Conservation (phyloP, 1,140 invertebrate genomes). For the Drosophila mojavensis region DNA sequence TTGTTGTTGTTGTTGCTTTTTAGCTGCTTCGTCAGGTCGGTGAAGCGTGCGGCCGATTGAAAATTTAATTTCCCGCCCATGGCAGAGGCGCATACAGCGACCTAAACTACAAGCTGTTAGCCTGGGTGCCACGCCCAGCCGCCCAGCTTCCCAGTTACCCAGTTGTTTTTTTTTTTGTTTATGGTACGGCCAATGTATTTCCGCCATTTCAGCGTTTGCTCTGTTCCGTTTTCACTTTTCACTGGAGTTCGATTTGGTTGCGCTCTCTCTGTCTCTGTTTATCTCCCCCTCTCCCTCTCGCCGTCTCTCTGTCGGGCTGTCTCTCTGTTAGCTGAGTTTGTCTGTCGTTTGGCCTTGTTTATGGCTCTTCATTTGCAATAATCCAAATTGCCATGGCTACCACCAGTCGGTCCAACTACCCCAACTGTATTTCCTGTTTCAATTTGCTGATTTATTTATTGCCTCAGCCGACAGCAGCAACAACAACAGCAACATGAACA, state of each 20-base stretch:
- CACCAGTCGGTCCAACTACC: constrained; percentile 48
- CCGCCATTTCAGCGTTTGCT: constrained; percentile 53
- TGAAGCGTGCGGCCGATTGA: constrained; percentile 74
- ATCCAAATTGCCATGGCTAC: constrained; percentile 64
- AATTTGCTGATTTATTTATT: constrained; percentile 72
- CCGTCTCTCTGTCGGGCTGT: background rate
- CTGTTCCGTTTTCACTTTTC: constrained; percentile 54
- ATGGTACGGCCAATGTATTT: constrained; percentile 62
- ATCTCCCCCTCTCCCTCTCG: background rate
- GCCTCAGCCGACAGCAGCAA: constrained; percentile 26
- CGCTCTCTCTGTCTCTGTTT: background rate
- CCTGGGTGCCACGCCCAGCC: constrained; percentile 4
- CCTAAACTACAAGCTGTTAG: background rate
- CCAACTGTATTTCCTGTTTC: constrained; percentile 72
- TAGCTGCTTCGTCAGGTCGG: constrained; percentile 60
- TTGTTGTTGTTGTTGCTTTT: constrained; percentile 11
- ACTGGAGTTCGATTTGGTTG: constrained; percentile 54
- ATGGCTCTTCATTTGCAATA: constrained; percentile 67
- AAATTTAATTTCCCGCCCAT: constrained; percentile 80
- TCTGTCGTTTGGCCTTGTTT: constrained; percentile 40
- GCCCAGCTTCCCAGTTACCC: background rate
- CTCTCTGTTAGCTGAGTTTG: background rate
- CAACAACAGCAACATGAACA: background rate
- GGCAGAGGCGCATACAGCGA: constrained; percentile 36
- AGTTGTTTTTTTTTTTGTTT: background rate